These are phyloP conservation scores for Alethe castanea DNA, from an alignment of 2,113 vertebrate species.

Conservation along the genomic window DNA sequence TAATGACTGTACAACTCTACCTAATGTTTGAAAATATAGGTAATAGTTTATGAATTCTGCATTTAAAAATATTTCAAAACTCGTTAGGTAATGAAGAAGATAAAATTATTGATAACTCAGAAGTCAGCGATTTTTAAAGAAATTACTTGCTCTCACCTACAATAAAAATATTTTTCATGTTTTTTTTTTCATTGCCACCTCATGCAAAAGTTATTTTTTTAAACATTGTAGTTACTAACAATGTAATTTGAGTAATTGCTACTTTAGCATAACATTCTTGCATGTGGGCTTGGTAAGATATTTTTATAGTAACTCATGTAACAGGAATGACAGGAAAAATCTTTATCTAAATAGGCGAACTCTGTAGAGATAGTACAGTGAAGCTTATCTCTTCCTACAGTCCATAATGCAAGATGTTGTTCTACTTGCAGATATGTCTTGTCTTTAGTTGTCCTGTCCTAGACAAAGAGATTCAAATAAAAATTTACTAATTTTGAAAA, in stretches of 20 bases:
- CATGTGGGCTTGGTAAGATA: not conserved
- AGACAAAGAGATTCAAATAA: slow-evolving; percentile 41
- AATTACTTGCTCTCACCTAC: not conserved
- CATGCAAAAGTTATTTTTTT: not conserved
- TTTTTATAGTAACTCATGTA: not conserved
- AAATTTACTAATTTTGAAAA: slow-evolving; percentile 55
- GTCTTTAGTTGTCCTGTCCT: slow-evolving; percentile 50
- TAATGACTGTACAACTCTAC: not conserved
- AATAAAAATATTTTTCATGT: not conserved
- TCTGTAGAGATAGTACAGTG: not conserved
- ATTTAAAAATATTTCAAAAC: not conserved
- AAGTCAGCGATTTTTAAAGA: not conserved
- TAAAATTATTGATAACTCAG: not conserved
- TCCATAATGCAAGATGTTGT: slow-evolving; percentile 25
- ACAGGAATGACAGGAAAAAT: not conserved
- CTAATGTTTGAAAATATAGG: not conserved
- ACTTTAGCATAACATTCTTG: not conserved
- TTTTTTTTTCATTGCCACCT: not conserved
- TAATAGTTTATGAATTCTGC: not conserved
- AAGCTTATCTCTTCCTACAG: not conserved
- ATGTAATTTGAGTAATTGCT: not conserved
- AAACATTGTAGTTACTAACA: not conserved
- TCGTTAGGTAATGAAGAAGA: not conserved
- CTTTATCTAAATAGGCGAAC: not conserved
- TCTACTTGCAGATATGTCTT: slow-evolving; percentile 50